These are phyloP conservation scores for Unio delphinus DNA, from an alignment of 2,888 invertebrate genomes.

Conservation along the genomic window DNA sequence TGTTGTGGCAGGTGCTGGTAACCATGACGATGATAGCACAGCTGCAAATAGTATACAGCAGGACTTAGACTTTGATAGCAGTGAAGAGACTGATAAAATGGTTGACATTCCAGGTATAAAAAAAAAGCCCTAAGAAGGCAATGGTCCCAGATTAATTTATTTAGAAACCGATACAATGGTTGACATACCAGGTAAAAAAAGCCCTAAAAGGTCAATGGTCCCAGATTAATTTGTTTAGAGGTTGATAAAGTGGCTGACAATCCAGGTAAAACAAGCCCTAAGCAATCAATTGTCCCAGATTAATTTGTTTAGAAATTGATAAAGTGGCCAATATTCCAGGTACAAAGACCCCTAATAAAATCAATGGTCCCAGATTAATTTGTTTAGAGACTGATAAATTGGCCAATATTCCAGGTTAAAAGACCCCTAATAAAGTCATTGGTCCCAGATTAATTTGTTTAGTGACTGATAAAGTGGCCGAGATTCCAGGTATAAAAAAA, in stretches of 20 bases:
- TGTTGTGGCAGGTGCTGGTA: conserved; percentile 76
- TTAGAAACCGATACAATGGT: too few species aligned
- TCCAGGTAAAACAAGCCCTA: too few species aligned
- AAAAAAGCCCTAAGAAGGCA: too few species aligned
- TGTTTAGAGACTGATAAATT: conserved; percentile 42
- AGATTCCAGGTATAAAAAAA: conserved; percentile 1
- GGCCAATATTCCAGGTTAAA: conserved; percentile 8
- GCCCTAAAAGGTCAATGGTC: too few species aligned
- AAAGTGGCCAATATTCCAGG: conserved; percentile 20
- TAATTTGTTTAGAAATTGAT: conserved; percentile 35
- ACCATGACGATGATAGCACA: conserved; percentile 74
- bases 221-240: conserved; percentile 21
- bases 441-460: too few species aligned
- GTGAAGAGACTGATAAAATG: conserved; percentile 54
- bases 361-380: too few species aligned
- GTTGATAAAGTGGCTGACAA: conserved; percentile 33
- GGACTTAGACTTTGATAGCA: conserved; percentile 62
- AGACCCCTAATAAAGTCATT: too few species aligned
- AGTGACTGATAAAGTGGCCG: conserved; percentile 44
- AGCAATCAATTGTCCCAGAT: too few species aligned
- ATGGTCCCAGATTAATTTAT: too few species aligned
- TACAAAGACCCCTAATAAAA: too few species aligned
- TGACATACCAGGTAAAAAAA: too few species aligned
- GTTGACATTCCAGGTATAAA: conserved; percentile 7
- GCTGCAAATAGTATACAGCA: conserved; percentile 49